These are phyloP conservation scores for Atta cephalotes DNA, from an alignment of 1,140 invertebrate genomes.

Conservation along the genomic window DNA sequence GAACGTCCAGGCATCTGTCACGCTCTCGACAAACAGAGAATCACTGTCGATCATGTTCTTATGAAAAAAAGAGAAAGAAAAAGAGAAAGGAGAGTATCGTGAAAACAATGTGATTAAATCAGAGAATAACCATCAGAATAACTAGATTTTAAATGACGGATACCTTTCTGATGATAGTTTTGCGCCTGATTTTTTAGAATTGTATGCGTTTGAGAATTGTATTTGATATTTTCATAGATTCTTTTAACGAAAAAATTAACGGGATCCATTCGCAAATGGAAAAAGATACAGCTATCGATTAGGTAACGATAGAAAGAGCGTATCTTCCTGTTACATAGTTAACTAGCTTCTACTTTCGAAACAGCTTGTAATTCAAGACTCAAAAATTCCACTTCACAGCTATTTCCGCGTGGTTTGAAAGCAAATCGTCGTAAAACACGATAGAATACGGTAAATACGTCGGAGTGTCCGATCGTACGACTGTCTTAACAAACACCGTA, in stretches of 20 bases:
- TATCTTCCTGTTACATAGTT: slow-evolving; percentile 33
- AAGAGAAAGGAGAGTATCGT: slow-evolving; percentile 8
- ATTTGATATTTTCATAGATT: neutral
- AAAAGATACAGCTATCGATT: neutral
- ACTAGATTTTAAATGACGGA: neutral
- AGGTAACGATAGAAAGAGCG: slow-evolving; percentile 3
- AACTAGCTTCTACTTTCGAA: slow-evolving; percentile 34
- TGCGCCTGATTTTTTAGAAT: neutral
- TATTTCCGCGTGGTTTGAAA: slow-evolving; percentile 50
- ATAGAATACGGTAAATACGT: slow-evolving; percentile 52
- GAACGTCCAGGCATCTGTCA: slow-evolving; percentile 62
- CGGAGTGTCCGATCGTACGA: slow-evolving; percentile 40
- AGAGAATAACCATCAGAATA: neutral
- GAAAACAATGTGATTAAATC: slow-evolving; percentile 23
- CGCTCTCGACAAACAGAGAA: slow-evolving; percentile 66
- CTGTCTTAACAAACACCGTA: slow-evolving; percentile 69
- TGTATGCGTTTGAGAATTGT: neutral
- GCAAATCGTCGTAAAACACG: slow-evolving; percentile 70
- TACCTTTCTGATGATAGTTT: neutral
- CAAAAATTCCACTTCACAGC: slow-evolving; percentile 34
- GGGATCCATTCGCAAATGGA: neutral
- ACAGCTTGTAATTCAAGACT: slow-evolving; percentile 52
- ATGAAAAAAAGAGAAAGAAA: neutral
- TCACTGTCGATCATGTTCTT: slow-evolving; percentile 37
- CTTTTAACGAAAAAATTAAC: slow-evolving; percentile 30